These are phyloP conservation scores for Macaca mulatta DNA, from an alignment of 2,113 vertebrate genomes.

Conservation along the genomic window DNA sequence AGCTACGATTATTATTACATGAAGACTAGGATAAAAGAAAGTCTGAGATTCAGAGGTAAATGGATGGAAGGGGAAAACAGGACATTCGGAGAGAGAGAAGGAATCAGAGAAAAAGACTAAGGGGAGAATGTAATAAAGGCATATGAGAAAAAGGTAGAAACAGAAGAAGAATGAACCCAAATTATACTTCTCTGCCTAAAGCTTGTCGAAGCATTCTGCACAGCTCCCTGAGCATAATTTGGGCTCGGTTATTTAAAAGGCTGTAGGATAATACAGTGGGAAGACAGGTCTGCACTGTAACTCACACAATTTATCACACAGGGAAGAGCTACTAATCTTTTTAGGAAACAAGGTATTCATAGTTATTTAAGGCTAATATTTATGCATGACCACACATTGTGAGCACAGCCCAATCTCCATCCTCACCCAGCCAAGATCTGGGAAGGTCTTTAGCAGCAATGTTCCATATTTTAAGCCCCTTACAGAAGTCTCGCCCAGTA, in stretches of 20 bases:
- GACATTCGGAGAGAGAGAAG: not conserved
- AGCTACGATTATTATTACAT: not conserved
- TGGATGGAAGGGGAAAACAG: not conserved
- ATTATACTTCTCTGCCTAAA: slow-evolving; percentile 67
- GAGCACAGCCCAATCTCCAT: slow-evolving; percentile 73
- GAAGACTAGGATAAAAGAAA: not conserved
- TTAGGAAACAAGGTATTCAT: slow-evolving; percentile 87
- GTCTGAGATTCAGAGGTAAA: not conserved
- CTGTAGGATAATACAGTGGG: slow-evolving; percentile 80
- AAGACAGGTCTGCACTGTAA: slow-evolving; percentile 84
- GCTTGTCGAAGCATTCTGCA: slow-evolving; percentile 79
- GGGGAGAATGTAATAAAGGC: not conserved
- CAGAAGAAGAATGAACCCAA: slow-evolving; percentile 53
- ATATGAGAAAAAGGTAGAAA: not conserved
- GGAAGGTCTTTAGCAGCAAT: slow-evolving; percentile 74
- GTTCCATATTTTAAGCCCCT: slow-evolving; percentile 79
- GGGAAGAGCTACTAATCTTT: slow-evolving; percentile 88
- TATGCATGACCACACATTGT: slow-evolving; percentile 84
- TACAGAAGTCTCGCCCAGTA: slow-evolving; percentile 53
- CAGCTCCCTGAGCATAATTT: slow-evolving; percentile 81
- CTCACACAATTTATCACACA: slow-evolving; percentile 86
- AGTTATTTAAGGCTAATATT: slow-evolving; percentile 89
- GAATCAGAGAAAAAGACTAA: not conserved
- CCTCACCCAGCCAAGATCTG: slow-evolving; percentile 56
- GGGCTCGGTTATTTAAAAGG: slow-evolving; percentile 85